Evolutionary conservation across 2,113 vertebrate genomes (phyloP).

Genomic region (Tilapia sparmanii): DNA sequence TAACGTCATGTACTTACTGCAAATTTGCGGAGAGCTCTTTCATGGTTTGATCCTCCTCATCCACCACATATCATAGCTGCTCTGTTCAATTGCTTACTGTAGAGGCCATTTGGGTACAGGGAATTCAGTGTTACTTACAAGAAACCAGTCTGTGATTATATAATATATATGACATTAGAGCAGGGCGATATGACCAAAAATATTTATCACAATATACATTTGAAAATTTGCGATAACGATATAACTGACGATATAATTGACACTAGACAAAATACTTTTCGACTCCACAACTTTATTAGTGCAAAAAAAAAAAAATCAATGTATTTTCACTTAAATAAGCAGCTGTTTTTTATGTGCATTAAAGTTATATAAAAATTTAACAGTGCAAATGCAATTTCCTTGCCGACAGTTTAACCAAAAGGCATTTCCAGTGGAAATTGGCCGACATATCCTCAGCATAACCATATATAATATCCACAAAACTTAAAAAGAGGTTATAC

Average conservation of each 20-base stretch:
- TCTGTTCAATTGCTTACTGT: neutral
- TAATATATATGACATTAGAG: neutral
- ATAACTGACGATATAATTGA: neutral
- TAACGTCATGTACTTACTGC: neutral
- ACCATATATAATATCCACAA: neutral
- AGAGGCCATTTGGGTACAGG: neutral
- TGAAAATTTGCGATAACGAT: neutral
- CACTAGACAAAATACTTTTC: neutral
- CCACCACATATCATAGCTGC: neutral
- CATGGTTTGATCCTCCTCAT: neutral
- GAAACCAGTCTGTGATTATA: neutral
- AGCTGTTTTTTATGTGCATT: neutral
- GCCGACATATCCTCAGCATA: fast-evolving
- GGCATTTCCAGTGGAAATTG: neutral
- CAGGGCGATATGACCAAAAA: neutral
- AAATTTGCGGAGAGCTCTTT: neutral
- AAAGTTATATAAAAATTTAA: neutral
- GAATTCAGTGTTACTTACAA: neutral
- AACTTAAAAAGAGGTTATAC: neutral
- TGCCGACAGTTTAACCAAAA: neutral
- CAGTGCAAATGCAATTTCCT: neutral
- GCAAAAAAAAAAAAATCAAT: neutral
- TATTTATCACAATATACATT: neutral
- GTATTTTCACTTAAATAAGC: neutral
- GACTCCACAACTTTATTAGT: neutral